Evolutionary conservation across 2,888 invertebrate species (phyloP).

Genomic region (Trilocha varians): DNA sequence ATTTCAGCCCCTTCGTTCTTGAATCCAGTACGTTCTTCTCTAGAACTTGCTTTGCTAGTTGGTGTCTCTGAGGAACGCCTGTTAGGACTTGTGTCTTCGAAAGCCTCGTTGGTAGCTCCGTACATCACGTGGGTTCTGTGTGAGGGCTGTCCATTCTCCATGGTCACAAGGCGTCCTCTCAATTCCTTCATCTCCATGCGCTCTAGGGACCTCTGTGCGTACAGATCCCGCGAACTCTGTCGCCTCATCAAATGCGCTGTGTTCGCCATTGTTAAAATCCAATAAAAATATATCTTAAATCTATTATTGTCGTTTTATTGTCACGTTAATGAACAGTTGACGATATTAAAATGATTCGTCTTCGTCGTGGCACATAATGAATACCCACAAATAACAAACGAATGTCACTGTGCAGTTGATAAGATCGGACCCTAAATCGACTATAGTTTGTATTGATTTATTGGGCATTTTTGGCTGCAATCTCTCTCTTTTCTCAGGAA

Average conservation of each 20-base stretch:
- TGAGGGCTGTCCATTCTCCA: conserved; percentile 76
- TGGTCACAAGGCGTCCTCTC: conserved; percentile 82
- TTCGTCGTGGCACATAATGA: conserved; percentile 60
- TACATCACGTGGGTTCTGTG: conserved; percentile 76
- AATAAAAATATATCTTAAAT: background rate
- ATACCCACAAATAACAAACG: conserved; percentile 37
- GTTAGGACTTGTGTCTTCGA: conserved; percentile 70
- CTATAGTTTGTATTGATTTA: conserved; percentile 29
- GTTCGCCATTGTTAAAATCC: conserved; percentile 80
- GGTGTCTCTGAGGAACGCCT: conserved; percentile 53
- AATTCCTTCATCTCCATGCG: conserved; percentile 90
- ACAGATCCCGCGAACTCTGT: conserved; percentile 89
- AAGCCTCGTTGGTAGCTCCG: conserved; percentile 90
- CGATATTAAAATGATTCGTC: conserved; percentile 28
- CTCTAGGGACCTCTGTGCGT: conserved; percentile 86
- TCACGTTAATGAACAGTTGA: conserved; percentile 12
- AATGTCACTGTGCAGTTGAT: conserved; percentile 27
- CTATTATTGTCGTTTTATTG: conserved; percentile 19
- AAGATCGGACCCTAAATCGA: conserved; percentile 16
- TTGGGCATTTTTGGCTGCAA: conserved; percentile 27
- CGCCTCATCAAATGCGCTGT: conserved; percentile 90
- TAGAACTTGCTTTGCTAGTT: conserved; percentile 77
- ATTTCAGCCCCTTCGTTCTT: conserved; percentile 81
- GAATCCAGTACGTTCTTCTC: conserved; percentile 76
- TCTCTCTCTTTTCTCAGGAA: background rate